These are phyloP conservation scores for Rhagonycha fulva DNA, from an alignment of 2,888 invertebrate species.

Conservation along the genomic window DNA sequence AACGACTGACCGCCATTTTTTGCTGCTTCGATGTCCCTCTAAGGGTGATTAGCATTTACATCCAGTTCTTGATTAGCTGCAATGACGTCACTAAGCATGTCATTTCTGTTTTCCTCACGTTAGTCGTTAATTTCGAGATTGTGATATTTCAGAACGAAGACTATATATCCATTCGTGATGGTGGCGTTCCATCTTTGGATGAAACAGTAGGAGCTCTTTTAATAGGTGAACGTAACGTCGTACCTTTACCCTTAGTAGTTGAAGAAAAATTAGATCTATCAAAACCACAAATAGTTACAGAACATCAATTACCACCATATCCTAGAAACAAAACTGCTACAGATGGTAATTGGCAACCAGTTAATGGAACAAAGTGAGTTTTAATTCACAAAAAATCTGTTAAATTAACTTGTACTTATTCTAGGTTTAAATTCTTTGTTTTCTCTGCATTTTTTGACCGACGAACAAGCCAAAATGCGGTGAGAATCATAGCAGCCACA, in stretches of 20 bases:
- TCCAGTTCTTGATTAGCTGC: too few species aligned
- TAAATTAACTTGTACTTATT: background rate
- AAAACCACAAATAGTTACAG: conserved; percentile 48
- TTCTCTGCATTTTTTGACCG: conserved; percentile 89
- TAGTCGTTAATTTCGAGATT: too few species aligned
- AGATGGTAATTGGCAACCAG: conserved; percentile 80
- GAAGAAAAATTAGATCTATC: conserved; percentile 35
- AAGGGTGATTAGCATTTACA: too few species aligned
- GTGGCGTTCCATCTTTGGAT: conserved; percentile 53
- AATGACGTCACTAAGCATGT: too few species aligned
- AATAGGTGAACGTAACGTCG: conserved; percentile 37
- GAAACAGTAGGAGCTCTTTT: conserved; percentile 54
- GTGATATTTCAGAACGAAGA: conserved; percentile 53
- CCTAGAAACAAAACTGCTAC: conserved; percentile 69
- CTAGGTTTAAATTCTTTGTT: conserved; percentile 86
- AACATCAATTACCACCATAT: conserved; percentile 60
- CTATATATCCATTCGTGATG: conserved; percentile 57
- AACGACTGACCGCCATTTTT: too few species aligned
- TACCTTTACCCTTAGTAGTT: conserved; percentile 31
- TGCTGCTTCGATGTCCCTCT: too few species aligned
- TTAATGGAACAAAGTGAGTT: conserved; percentile 70
- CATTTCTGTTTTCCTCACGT: too few species aligned
- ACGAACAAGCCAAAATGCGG: conserved; percentile 66
- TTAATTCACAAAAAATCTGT: background rate
- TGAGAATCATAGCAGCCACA: conserved; percentile 86